These are phyloP conservation scores for Paramormyrops hopkinsi DNA, from an alignment of 2,797 vertebrate species.

Conservation along the genomic window DNA sequence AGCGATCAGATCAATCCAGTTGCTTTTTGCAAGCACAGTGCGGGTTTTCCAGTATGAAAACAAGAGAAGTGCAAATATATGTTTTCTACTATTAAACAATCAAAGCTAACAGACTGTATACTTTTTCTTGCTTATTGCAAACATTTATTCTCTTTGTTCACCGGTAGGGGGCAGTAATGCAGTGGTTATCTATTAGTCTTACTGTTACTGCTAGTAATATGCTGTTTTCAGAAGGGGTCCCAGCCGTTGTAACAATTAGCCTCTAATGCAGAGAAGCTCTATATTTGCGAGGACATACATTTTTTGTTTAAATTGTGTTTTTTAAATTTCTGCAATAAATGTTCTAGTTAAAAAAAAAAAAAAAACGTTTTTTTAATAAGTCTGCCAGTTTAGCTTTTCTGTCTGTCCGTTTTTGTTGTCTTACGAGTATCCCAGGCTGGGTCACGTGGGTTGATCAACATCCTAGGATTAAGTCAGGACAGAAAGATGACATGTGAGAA, in stretches of 20 bases:
- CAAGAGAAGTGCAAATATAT: not conserved
- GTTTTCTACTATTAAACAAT: not conserved
- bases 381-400: not conserved
- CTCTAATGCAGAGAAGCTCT: constrained; percentile 4
- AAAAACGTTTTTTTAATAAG: not conserved
- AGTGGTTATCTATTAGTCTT: not conserved
- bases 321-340: constrained; percentile 23
- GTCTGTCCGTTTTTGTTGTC: not conserved
- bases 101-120: not conserved
- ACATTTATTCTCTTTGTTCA: constrained; percentile 17
- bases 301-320: constrained; percentile 25
- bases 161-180: constrained; percentile 19
- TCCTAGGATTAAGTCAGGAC: not conserved
- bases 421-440: not conserved
- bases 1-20: not conserved
- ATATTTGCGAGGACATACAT: constrained; percentile 13
- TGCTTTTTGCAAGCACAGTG: not conserved
- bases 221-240: not conserved
- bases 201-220: not conserved
- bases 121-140: not conserved
- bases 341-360: constrained; percentile 18
- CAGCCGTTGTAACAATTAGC: not conserved
- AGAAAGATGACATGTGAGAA: not conserved
- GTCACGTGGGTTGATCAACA: not conserved
- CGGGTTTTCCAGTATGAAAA: not conserved